phyloP scores from a whole-genome alignment of 2,888 invertebrate species.

The Nomada ruficornis region DNA sequence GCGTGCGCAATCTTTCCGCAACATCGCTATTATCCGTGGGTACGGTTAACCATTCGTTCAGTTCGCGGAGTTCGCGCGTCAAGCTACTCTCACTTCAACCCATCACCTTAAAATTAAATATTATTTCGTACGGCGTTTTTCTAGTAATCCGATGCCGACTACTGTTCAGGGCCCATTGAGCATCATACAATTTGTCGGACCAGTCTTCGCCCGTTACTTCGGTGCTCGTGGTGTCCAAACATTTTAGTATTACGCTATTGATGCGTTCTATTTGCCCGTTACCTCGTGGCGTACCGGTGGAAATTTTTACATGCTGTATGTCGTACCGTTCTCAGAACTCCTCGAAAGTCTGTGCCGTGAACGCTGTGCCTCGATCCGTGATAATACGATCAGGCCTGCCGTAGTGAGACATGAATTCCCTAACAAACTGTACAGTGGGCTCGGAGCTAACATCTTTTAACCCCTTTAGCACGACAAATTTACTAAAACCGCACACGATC shows the following conservation, averaged over 20 bases:
- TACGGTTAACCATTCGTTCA: not conserved
- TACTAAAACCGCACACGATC: conserved; percentile 29
- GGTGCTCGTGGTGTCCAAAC: conserved; percentile 58
- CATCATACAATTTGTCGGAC: conserved; percentile 58
- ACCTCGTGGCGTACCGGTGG: conserved; percentile 66
- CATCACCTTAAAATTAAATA: conserved; percentile 28
- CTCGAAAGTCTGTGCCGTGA: not conserved
- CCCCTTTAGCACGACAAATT: conserved; percentile 34
- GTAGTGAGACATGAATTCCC: conserved; percentile 62
- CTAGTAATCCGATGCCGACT: conserved; percentile 61
- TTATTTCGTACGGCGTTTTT: conserved; percentile 46
- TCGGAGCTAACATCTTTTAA: conserved; percentile 24
- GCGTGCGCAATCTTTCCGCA: not conserved
- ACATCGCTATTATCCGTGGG: not conserved
- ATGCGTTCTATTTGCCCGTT: conserved; percentile 68
- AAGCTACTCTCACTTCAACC: too few relatives aligned
- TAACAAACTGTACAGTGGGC: conserved; percentile 15
- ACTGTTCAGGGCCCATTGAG: conserved; percentile 59
- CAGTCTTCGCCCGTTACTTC: conserved; percentile 55
- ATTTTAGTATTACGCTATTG: conserved; percentile 61
- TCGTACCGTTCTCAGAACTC: conserved; percentile 46
- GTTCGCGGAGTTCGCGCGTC: not conserved
- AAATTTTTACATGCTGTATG: conserved; percentile 69
- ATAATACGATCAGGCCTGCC: conserved; percentile 47
- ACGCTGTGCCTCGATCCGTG: conserved; percentile 51